Base-by-base conservation (phyloP, 1,140 invertebrate genomes). In the Trachymyrmex cornetzi region DNA sequence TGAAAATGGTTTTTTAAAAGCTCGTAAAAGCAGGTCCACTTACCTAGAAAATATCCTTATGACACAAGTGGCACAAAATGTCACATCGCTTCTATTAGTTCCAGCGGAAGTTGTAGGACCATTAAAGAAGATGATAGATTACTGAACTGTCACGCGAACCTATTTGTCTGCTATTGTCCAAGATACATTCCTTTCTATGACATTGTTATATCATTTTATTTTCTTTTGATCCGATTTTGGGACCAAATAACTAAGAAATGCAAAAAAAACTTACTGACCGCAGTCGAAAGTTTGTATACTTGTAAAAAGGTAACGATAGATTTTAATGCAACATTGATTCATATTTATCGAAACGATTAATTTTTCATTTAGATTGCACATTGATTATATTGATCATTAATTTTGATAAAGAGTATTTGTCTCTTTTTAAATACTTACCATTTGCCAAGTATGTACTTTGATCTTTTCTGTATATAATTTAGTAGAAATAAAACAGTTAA, bases 61-160 rank as follows among this genome's bases (percentile, higher is more conserved):
- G 19, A 44, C 12, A 14, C 7, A 7, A 7, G 30, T 80, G 30
- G 16, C 50, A 57, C 22, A 44, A 44, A 22, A 27, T 34, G 50
- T 55, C 66, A 11, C 16, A 38, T 81, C 6, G 7, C 34, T 38
- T 38, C 22, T 44, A 38, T 81, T 69, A 24, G 1, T 38, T 55
- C n/a, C 30, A 66, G 24, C 19, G 66, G 50, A 34, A 44, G 30
- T 59, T 5, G 16, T 55, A 38, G n/a, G 22, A 59, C 22, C 57
- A 71, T 27, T 71, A 27, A 71, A 16, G 44, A 59, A 38, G 34
- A 7, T 57, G 79, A 81, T 81, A 22, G 27, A 81, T 81, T 67
- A 67, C 63, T 12, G 30, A 69, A 14, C n/a, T 55, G 63, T 69
- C 63, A 38, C 22, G 30, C 30, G 27, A 69, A 80, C n/a, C 7